Conservation (phyloP, 1,140 invertebrate genomes). For the Aphis craccivora region DNA sequence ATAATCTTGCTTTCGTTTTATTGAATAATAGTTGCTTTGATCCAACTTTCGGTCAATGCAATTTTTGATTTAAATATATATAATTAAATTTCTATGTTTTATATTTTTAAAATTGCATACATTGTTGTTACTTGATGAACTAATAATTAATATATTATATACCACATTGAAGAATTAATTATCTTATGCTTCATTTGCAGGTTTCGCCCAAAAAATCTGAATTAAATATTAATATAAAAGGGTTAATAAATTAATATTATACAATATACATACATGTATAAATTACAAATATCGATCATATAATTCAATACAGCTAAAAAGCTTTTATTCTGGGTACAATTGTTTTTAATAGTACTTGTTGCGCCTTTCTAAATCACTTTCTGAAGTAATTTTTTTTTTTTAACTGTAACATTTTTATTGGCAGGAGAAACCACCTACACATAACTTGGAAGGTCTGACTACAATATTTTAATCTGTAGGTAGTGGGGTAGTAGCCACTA, state of each 20-base stretch:
- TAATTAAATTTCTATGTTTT: neutral
- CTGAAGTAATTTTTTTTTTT: neutral
- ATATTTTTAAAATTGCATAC: neutral
- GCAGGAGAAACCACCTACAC: neutral
- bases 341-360: neutral
- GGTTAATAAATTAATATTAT: neutral
- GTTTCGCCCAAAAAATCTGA: neutral
- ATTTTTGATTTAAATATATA: constrained; percentile 16
- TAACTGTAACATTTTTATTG: neutral
- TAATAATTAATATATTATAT: neutral
- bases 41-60: neutral
- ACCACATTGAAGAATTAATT: neutral
- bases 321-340: neutral
- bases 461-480: neutral
- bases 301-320: neutral
- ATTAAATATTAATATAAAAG: neutral
- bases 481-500: neutral
- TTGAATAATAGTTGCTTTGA: constrained; percentile 1
- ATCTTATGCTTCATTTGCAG: neutral
- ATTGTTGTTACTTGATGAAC: neutral
- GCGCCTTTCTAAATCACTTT: neutral
- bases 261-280: no score
- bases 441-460: neutral
- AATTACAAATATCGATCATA: neutral
- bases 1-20: constrained; percentile 13